Base-by-base conservation (phyloP, 2,797 vertebrate genomes). In the Nyctalus aviator region DNA sequence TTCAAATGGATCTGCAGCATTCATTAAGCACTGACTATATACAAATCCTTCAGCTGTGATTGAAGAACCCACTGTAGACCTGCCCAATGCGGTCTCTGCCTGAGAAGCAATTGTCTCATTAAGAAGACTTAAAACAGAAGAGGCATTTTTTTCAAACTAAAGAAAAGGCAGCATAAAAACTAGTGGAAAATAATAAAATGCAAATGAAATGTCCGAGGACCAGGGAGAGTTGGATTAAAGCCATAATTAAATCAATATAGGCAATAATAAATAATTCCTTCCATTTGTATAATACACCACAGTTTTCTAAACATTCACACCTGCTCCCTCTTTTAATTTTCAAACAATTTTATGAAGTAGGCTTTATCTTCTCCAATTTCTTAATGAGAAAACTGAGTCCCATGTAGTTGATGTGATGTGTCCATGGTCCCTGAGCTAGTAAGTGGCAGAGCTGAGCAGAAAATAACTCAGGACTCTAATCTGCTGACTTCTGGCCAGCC, bases 111-210 rank as follows among this genome's bases (percentile, higher is more conserved):
- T 37, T 66, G 9, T 90, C 73, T 66, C 25, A 50, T 72, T 75
- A 41, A 91, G 59, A 90, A 84, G 14, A 93, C 10, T 59, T 79
- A 48, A 86, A 57, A 48, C 23, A 76, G 44, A 77, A 23, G 48
- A 83, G 9, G 84, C 17, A 53, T n/a, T 66, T 81, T 81, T 81
- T 77, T 84, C n/a, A 78, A 93, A 75, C n/a, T 41, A 59, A 93
- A 92, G 13, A 35, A 94, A 83, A 78, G 81, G 8, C 27, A 64
- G 3, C 66, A 76, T 68, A 72, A 64, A 91, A 91, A 66, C 69
- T 66, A 69, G 44, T 71, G 8, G 6, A 27, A 94, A 94, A 76
- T 85, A 87, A 77, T 75, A 88, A 23, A 21, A 23, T 30, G 20
- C 53, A 73, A 94, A 92, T 72, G 9, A 91, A 93, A 68, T 44